These are phyloP conservation scores for Tipula helvola DNA, from an alignment of 2,888 invertebrate genomes.

Conservation along the genomic window DNA sequence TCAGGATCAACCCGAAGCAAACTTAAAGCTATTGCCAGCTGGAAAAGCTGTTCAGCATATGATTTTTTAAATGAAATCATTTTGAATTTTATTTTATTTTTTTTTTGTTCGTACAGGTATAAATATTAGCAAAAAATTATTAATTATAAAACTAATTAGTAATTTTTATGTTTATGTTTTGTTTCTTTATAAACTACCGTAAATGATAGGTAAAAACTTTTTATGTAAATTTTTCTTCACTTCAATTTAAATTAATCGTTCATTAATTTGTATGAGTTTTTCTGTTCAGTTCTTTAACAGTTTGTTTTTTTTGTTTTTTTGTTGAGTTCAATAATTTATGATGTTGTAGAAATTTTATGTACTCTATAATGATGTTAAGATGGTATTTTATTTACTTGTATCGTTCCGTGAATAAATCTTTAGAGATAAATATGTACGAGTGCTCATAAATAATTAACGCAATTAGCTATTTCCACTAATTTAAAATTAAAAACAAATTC, in stretches of 20 bases:
- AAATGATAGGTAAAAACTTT: background rate
- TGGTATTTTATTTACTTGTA: background rate
- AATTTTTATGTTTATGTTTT: background rate
- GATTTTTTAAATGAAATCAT: slow-evolving; percentile 77
- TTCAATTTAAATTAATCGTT: background rate
- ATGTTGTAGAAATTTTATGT: background rate
- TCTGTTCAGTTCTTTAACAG: background rate
- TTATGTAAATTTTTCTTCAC: background rate
- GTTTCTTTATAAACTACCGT: background rate
- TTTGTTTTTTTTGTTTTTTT: background rate
- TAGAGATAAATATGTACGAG: background rate
- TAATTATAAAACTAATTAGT: slow-evolving; percentile 4
- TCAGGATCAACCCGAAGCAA: slow-evolving; percentile 66
- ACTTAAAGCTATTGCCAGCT: slow-evolving; percentile 68
- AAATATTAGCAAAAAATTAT: background rate
- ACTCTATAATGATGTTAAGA: background rate
- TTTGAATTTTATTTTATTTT: slow-evolving; percentile 14
- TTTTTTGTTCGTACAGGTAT: background rate
- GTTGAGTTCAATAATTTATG: background rate
- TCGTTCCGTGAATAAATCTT: background rate
- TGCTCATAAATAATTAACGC: background rate
- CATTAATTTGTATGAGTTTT: slow-evolving; percentile 5
- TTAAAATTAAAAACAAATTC: background rate
- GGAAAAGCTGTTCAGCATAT: slow-evolving; percentile 67
- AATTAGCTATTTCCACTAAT: background rate